These are phyloP conservation scores for Gandaritis pyraliata DNA, from an alignment of 2,888 invertebrate genomes.

Conservation along the genomic window DNA sequence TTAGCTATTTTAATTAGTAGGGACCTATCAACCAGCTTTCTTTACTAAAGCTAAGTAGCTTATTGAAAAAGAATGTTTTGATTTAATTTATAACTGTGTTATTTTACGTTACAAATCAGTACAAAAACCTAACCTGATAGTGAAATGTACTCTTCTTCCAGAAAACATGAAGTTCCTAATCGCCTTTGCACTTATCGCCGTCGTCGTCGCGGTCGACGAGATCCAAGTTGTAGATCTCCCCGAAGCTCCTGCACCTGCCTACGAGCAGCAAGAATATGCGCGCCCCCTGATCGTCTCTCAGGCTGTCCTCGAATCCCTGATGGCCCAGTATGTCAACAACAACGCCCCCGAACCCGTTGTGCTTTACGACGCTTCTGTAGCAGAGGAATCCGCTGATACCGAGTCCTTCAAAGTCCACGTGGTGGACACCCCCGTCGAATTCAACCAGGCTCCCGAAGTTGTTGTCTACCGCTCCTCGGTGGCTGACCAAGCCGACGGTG, in stretches of 20 bases:
- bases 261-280: constrained; percentile 14
- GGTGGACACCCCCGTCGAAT: constrained; percentile 10
- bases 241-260: constrained; percentile 13
- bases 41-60: no score
- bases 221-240: constrained; percentile 25
- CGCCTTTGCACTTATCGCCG: constrained; percentile 59
- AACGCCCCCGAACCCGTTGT: not conserved
- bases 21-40: not conserved
- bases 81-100: not conserved
- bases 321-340: not conserved
- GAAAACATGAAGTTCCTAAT: constrained; percentile 68
- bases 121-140: not conserved
- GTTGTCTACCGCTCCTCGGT: not conserved
- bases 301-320: constrained; percentile 10
- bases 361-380: not conserved
- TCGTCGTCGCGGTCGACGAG: constrained; percentile 53
- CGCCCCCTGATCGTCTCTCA: constrained; percentile 19
- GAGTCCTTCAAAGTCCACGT: constrained; percentile 9
- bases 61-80: no score
- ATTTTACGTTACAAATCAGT: not conserved
- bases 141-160: constrained; percentile 45
- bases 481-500: not conserved
- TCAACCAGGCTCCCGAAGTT: not conserved
- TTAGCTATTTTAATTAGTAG: not conserved
- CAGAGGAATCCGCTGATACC: not conserved